Evolutionary conservation across 2,888 invertebrate species (phyloP), one percentile per base, ranked within the genome.

Genomic region (Uloborus plumipes): DNA sequence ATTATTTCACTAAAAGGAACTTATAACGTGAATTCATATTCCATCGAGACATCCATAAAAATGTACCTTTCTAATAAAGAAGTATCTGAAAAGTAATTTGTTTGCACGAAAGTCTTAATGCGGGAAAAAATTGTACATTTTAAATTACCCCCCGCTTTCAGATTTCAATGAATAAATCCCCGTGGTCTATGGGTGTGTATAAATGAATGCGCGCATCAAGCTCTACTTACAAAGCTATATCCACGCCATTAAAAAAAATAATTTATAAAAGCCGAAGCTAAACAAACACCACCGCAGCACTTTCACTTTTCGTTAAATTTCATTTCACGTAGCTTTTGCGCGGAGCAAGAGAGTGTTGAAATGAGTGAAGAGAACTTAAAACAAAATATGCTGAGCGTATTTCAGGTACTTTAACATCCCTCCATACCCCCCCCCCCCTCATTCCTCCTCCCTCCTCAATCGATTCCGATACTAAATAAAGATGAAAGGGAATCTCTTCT

Each of bases 401-500:
- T 69, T 67, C 69, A 62, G 62, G 62, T 66, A 61, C 62, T 76
- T 76, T 61, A 72, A 31, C 31, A 31, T 14, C 20, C 18, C 64
- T 14, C 20, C n/a, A 47, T 47, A n/a, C n/a, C n/a, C n/a, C n/a
- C n/a, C n/a, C n/a, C n/a, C n/a, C n/a, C n/a, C n/a, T n/a, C n/a
- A n/a, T n/a, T n/a, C n/a, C n/a, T n/a, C n/a, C n/a, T 16, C 51
- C 51, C 49, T 69, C 53, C 69, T 50, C 58, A 53, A 62, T 69
- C 76, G 76, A 51, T 76, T 69, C 39, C 69, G 22, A 67, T 76
- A 51, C 76, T 76, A 76, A 76, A 76, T 76, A 76, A 69, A 76
- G 76, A 76, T 69, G 69, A 76, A 76, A 76, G 64, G 49, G 18
- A 70, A 31, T 65, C 31, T n/a, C 26, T 31, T 31, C 50, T 14